Percentiles rank a stretch among this genome's conserved stretches.
Evolutionary conservation across 2,113 vertebrate genomes (phyloP).

Genomic region (Elaphurus davidianus): DNA sequence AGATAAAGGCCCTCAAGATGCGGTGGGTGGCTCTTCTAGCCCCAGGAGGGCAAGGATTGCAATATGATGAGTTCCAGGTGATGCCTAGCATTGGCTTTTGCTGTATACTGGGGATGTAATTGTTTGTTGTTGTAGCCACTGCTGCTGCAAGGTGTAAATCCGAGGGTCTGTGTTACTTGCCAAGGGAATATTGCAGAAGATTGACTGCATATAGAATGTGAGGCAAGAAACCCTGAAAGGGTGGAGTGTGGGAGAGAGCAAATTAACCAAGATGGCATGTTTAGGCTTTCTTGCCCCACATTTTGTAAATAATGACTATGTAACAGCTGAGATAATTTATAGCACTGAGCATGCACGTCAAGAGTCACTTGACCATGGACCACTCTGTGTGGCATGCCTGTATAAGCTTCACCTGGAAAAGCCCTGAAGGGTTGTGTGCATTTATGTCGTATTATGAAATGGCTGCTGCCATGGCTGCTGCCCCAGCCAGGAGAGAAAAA

Average conservation of each 20-base stretch:
- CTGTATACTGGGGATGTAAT: background rate
- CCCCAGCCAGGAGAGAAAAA: background rate
- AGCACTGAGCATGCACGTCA: background rate
- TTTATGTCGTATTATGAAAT: background rate
- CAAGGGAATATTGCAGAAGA: background rate
- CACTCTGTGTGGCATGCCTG: background rate
- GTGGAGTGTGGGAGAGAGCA: background rate
- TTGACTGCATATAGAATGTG: background rate
- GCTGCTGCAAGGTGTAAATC: background rate
- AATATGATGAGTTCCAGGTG: background rate
- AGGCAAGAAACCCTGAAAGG: background rate
- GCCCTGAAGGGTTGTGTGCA: background rate
- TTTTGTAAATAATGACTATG: background rate
- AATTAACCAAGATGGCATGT: background rate
- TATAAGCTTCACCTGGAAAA: background rate
- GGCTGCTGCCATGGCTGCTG: background rate
- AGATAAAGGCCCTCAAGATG: background rate
- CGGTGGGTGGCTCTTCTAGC: background rate
- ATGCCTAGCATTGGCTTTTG: background rate
- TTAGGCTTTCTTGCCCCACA: background rate
- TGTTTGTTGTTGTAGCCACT: background rate
- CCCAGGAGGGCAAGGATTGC: background rate
- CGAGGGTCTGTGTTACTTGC: background rate
- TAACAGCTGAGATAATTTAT: background rate
- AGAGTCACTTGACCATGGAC: background rate